Conservation (phyloP, 2,113 vertebrate genomes). For the Chaetorhynchus papuensis region DNA sequence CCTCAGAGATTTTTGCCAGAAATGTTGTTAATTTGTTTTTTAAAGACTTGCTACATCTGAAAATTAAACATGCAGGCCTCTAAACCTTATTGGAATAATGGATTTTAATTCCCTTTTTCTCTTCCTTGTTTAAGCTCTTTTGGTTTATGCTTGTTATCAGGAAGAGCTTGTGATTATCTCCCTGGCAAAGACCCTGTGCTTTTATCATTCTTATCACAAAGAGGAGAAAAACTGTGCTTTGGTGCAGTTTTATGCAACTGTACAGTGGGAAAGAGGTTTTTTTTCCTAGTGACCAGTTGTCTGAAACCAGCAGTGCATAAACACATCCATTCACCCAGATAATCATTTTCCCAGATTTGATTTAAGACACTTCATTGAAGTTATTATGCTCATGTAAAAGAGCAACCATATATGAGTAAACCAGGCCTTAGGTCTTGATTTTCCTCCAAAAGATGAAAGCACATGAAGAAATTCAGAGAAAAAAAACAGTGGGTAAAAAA, state of each 20-base stretch:
- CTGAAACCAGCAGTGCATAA: background rate
- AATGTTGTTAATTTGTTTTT: background rate
- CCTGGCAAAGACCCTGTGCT: background rate
- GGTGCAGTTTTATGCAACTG: background rate
- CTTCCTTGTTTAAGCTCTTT: background rate
- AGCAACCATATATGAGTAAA: background rate
- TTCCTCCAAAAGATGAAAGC: conserved; percentile 38
- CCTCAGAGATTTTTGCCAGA: background rate
- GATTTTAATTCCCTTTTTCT: background rate
- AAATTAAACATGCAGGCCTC: background rate
- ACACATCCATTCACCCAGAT: background rate
- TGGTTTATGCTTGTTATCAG: background rate
- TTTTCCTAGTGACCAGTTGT: background rate
- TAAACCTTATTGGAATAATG: background rate
- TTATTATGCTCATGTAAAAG: background rate
- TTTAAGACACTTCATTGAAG: conserved; percentile 7
- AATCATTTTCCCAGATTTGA: background rate
- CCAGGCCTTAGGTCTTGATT: conserved; percentile 3
- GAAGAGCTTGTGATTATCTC: background rate
- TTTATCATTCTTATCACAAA: background rate
- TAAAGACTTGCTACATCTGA: background rate
- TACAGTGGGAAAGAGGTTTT: background rate
- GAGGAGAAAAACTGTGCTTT: background rate
- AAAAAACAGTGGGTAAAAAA: background rate
- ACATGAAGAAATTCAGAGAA: conserved; percentile 3